These are phyloP conservation scores for Xyrauchen texanus DNA, from an alignment of 2,113 vertebrate genomes.

Conservation along the genomic window DNA sequence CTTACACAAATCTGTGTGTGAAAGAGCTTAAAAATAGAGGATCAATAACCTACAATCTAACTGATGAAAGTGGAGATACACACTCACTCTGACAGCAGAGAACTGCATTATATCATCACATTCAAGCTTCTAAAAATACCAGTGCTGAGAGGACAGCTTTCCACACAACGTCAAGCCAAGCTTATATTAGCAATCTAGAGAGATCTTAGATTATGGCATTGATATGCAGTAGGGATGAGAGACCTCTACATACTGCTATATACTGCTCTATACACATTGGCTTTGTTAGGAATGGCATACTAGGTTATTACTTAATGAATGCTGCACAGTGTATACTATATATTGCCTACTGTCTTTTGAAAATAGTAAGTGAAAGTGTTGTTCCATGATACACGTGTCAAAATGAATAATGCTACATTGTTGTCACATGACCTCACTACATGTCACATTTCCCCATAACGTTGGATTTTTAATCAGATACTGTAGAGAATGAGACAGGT, in stretches of 20 bases:
- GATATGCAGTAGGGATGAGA: constrained; percentile 15
- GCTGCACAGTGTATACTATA: too few species aligned
- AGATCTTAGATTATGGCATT: constrained; percentile 18
- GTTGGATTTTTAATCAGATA: too few species aligned
- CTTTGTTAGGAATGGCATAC: not conserved
- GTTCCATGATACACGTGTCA: too few species aligned
- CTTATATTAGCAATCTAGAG: constrained; percentile 20
- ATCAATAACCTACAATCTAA: constrained; percentile 42
- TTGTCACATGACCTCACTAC: too few species aligned
- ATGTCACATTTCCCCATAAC: too few species aligned
- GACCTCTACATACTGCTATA: not conserved
- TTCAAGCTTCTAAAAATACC: constrained; percentile 52
- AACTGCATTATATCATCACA: constrained; percentile 34
- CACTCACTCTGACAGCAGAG: not conserved
- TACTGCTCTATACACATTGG: not conserved
- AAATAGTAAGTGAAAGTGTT: too few species aligned
- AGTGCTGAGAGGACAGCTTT: constrained; percentile 45
- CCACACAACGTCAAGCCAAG: constrained; percentile 15
- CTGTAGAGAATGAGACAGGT: too few species aligned
- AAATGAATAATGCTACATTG: too few species aligned
- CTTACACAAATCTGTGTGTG: constrained; percentile 39
- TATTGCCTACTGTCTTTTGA: too few species aligned
- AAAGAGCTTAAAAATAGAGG: constrained; percentile 22
- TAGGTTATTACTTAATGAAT: too few species aligned
- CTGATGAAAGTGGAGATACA: not conserved